Evolutionary conservation across 1,140 invertebrate species (phyloP), one percentile per base, ranked within the genome.

Genomic region (Diploscapter pachys): DNA sequence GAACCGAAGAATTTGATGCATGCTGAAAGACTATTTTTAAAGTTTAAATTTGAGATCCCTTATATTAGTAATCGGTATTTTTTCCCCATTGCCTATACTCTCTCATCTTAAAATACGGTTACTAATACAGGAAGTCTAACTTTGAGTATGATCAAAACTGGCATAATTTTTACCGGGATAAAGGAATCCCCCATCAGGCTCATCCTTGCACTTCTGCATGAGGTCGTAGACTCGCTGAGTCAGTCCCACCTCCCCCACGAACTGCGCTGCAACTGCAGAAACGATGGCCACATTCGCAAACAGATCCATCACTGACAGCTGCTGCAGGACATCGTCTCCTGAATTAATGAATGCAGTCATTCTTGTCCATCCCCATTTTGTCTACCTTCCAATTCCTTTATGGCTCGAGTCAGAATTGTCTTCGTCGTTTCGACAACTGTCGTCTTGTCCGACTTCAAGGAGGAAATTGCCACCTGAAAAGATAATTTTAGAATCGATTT

Each of bases 171-270:
- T 31, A 68, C 66, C 31, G 11, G 66, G 11, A 54, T 52, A 68
- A 68, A 68, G 66, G 66, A 68, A 68, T 52, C 66, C 66, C 5
- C 66, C 66, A 53, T 68, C 66, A 6, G 66, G 66, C 49, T 52
- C 9, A 53, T 54, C 52, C 9, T 8, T 6, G 11, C 66, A n/a
- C 13, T 51, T n/a, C 6, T 6, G 11, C 8, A 68, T n/a, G 6
- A 68, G 53, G 6, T 52, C 1, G 5, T 68, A 9, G 8, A 68
- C 48, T 48, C 50, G 53, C 5, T 54, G 11, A 55, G 56, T 54
- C 11, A 68, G 11, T 6, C 66, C 66, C 6, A 55, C 8, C 52
- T 54, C 51, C 11, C 11, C 50, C 6, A 68, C 11, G 6, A 68
- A 11, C 66, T 68, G 52, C 11, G 66, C 66, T 8, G 9, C 66